Evolutionary conservation across 2,113 vertebrate species (phyloP).

Genomic region (Sander lucioperca): DNA sequence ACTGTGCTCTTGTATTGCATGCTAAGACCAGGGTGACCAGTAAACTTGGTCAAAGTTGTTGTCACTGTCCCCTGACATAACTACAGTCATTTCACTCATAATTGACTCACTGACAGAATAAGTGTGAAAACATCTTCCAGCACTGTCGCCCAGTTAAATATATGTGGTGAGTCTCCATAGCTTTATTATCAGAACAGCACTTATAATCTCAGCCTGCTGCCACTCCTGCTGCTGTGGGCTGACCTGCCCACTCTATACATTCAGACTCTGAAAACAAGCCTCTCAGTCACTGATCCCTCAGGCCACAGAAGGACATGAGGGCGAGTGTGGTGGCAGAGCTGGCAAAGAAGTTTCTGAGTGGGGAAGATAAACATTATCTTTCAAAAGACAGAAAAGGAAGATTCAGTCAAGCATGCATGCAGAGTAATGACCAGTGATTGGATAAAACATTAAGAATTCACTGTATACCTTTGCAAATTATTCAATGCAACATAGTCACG

Average conservation of each 20-base stretch:
- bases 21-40: not conserved
- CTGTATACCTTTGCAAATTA: not conserved
- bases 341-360: slow-evolving; percentile 1
- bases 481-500: not conserved
- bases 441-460: not conserved
- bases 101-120: slow-evolving; percentile 43
- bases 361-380: slow-evolving; percentile 18
- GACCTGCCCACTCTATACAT: slow-evolving; percentile 35
- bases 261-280: slow-evolving; percentile 44
- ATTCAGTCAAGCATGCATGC: not conserved
- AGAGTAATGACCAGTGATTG: not conserved
- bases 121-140: slow-evolving; percentile 32
- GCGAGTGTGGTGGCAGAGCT: slow-evolving; percentile 7
- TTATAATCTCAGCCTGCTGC: slow-evolving; percentile 48
- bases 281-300: slow-evolving; percentile 24
- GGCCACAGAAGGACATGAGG: slow-evolving; percentile 4
- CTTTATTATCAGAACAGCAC: slow-evolving; percentile 30
- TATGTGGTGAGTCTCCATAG: slow-evolving; percentile 20
- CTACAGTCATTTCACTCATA: slow-evolving; percentile 17
- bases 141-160: slow-evolving; percentile 41
- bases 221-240: slow-evolving; percentile 34
- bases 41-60: not conserved
- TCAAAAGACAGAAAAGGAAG: slow-evolving; percentile 7
- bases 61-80: slow-evolving; percentile 6
- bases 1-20: slow-evolving; percentile 14